phyloP scores from a whole-genome alignment of 1,140 invertebrate species.

The Bradysia coprophila region DNA sequence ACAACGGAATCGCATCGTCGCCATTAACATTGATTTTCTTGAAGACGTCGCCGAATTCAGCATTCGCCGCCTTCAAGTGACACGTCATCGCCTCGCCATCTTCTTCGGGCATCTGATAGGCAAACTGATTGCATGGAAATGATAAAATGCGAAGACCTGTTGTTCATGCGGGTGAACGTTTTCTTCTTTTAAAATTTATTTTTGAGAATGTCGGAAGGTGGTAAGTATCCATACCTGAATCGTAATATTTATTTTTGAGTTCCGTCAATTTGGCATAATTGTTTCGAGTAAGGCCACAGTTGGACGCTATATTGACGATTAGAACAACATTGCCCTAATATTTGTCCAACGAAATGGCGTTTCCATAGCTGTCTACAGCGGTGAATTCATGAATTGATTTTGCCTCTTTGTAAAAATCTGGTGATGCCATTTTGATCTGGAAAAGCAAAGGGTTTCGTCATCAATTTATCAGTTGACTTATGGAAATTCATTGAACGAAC shows the following conservation, averaged over 20 bases:
- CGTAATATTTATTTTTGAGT: slow-evolving; percentile 46
- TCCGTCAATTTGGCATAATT: slow-evolving; percentile 61
- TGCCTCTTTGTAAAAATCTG: slow-evolving; percentile 29
- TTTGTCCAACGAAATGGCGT: slow-evolving; percentile 47
- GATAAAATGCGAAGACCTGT: neutral
- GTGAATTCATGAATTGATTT: slow-evolving; percentile 55
- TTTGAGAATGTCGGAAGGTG: too few species aligned
- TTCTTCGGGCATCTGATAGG: neutral
- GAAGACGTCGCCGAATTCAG: slow-evolving; percentile 59
- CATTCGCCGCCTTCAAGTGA: slow-evolving; percentile 47
- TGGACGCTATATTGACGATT: slow-evolving; percentile 74
- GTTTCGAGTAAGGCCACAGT: slow-evolving; percentile 62
- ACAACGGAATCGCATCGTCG: slow-evolving; percentile 66
- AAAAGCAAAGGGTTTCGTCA: too few species aligned
- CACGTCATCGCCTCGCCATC: slow-evolving; percentile 21
- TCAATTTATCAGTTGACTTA: too few species aligned
- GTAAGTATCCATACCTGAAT: slow-evolving; percentile 7
- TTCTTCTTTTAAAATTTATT: too few species aligned
- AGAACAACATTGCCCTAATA: slow-evolving; percentile 51
- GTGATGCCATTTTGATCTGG: neutral
- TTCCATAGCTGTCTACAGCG: slow-evolving; percentile 51
- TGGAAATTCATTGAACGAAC: too few species aligned
- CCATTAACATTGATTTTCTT: slow-evolving; percentile 70
- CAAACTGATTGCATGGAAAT: neutral
- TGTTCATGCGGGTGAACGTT: too few species aligned